Base-by-base conservation (phyloP, 2,888 invertebrate species). In the Mythimna impura region DNA sequence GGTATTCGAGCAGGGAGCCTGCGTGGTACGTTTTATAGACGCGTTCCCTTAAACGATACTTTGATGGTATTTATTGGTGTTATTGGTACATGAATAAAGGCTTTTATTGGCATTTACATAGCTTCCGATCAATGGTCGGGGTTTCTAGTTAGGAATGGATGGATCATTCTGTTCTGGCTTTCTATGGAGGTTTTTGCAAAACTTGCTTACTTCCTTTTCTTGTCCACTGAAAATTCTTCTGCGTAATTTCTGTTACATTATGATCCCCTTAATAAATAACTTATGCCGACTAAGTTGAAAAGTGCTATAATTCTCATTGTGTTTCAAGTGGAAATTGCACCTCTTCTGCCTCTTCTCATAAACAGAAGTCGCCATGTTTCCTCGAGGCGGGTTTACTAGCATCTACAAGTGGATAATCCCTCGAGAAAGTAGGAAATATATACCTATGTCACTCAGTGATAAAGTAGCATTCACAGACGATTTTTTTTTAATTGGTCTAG, bases 31-130 rank as follows among this genome's bases (percentile, higher is more conserved):
- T 25, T 80, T 71, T 67, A 60, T 81, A 17, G 71, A 10, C 36
- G 36, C 22, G 25, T 64, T 78, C 72, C 79, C 79, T 71, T 78
- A 78, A 78, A 67, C 69, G 80, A 68, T 70, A 54, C 62, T 69
- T 62, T 66, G 47, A 36, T 66, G 14, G 55, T 75, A 71, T 76
- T 80, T 79, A 71, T 73, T 61, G 66, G 40, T 47, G 61, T 67
- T 67, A 76, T 76, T 76, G 73, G 70, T 34, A 10, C 62, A 82
- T 68, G 71, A 73, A 79, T 50, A 62, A 66, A 54, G 36, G 47
- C 20, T 61, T 60, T 60, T 71, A 60, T 60, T 61, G 30, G 66
- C 30, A 70, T 69, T 64, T 64, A 68, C 70, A 58, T 58, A 14
- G 58, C 47, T 58, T 34, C 34, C 36, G 43, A 73, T 47, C 57